phyloP scores from a whole-genome alignment of 2,113 vertebrate genomes.

The Apteryx owenii region DNA sequence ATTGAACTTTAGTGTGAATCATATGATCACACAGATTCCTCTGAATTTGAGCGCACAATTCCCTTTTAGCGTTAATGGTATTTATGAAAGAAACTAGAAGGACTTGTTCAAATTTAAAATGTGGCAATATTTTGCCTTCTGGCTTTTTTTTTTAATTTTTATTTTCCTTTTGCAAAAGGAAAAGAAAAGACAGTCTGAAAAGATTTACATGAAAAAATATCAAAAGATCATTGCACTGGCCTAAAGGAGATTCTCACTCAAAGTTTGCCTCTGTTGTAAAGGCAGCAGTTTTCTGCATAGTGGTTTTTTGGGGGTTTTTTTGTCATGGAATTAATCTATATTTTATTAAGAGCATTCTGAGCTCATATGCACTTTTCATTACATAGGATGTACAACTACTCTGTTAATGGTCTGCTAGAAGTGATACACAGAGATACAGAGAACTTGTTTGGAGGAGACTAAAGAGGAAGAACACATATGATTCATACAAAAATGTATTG shows the following conservation, averaged over 20 bases:
- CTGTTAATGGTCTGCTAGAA: not conserved
- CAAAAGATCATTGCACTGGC: not conserved
- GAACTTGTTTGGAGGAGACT: not conserved
- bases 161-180: constrained; percentile 4
- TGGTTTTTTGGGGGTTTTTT: not conserved
- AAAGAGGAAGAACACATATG: not conserved
- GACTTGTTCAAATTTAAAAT: not conserved
- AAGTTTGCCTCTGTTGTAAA: not conserved
- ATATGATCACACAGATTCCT: not conserved
- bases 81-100: constrained; percentile 34
- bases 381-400: not conserved
- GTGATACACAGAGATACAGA: not conserved
- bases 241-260: not conserved
- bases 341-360: not conserved
- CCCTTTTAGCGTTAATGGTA: not conserved
- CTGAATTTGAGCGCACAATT: not conserved
- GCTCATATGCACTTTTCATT: not conserved
- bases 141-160: constrained; percentile 9
- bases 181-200: not conserved
- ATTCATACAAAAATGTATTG: not conserved
- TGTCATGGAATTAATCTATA: not conserved
- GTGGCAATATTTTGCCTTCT: not conserved
- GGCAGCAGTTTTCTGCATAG: not conserved
- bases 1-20: not conserved
- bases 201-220: constrained; percentile 1